Evolutionary conservation across 2,888 invertebrate genomes (phyloP), one percentile per base, ranked within the genome.

Genomic region (Amiota mariae): DNA sequence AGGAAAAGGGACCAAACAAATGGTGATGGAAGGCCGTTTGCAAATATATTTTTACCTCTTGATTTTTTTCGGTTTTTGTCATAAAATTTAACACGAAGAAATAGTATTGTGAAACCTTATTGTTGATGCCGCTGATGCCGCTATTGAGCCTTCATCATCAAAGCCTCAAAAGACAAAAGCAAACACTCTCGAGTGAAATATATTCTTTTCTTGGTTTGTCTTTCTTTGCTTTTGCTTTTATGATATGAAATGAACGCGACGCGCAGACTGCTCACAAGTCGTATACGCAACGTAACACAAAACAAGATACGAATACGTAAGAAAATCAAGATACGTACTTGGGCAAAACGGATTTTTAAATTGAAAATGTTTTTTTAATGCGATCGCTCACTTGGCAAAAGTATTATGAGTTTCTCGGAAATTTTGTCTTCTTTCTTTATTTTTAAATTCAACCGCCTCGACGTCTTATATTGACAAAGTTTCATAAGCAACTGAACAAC

Each of bases 401-500:
- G 36, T 36, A 6, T 36, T 6, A 36, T 36, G 1, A 6, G 36
- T 72, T 71, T 56, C 54, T 70, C 49, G 56, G 48, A 10, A n/a
- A 46, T 54, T 15, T 68, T 78, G 71, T 73, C 56, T 48, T 76
- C 24, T 67, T 61, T 56, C 47, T 75, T 70, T 67, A 72, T 59
- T 63, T 49, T 72, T 64, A 24, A n/a, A 8, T 36, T 66, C 1
- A 47, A 70, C 48, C 48, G 63, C 10, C 36, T 36, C 46, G 63
- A 51, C 81, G 81, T 82, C 86, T 78, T 77, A 67, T 79, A 77
- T 74, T 82, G 75, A 81, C 81, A 84, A 86, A 77, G 78, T 78
- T 79, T 80, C 79, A 84, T 81, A 85, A 78, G 80, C 84, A 86
- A 84, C 84, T 84, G 85, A 83, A n/a, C n/a, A n/a, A n/a, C n/a